Evolutionary conservation across 1,140 invertebrate species (phyloP), one percentile per base, ranked within the genome.

Genomic region (Drosophila lini): DNA sequence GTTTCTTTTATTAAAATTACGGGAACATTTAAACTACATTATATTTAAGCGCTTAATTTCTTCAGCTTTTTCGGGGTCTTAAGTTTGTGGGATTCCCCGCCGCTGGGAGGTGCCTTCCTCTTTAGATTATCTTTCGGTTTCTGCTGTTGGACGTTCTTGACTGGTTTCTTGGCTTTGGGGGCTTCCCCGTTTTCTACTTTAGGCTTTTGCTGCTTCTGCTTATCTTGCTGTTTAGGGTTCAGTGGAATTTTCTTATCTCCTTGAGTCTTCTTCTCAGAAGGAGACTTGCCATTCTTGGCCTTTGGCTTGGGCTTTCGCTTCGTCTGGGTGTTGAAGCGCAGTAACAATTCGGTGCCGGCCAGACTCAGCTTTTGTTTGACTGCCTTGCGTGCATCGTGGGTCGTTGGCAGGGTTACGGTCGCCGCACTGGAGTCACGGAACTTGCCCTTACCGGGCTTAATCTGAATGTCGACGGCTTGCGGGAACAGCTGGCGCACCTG

Each of bases 391-490:
- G 90, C 90, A 53, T 91, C 90, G 44, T 69, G 56, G 7, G 90
- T 91, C 1, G 90, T 74, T 38, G 86, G 85, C 25, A 91, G 44
- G 10, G 90, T 91, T 3, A 91, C 73, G 8, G 90, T 82, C 8
- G 90, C 90, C 10, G 85, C 69, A 55, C 73, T 89, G 13, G 63
- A 77, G 22, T 85, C 83, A 0, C 80, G 74, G 81, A 77, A 81
- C 42, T 86, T 90, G 0, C 82, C 82, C 41, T 81, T 91, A 16
- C 84, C 74, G 0, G 88, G 67, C 7, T 84, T 90, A 16, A 92
- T 69, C 52, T 92, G 91, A 47, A 92, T 91, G 42, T 92, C 91
- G 4, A 92, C 89, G 1, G 85, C 84, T 31, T 80, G 76, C n/a
- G 77, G 47, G 55, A 91, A 92, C 11, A 92, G 61, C 42, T 88